A percentile compares a stretch with the other conserved stretches of the same genome.
Evolutionary conservation across 2,113 vertebrate genomes (phyloP).

Genomic region (Nibea coibor): DNA sequence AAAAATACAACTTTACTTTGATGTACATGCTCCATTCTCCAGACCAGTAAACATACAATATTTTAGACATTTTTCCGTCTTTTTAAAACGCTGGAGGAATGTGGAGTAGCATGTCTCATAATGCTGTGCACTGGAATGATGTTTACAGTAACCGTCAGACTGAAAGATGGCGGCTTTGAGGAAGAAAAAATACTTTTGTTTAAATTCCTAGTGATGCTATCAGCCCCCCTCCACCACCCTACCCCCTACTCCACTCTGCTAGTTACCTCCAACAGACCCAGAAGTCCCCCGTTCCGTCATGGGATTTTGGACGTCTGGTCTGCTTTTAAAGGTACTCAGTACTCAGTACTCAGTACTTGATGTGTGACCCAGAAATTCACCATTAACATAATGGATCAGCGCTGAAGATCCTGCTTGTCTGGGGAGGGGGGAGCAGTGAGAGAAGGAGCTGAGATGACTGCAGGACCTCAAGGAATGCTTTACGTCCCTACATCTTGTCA

Average conservation of each 20-base stretch:
- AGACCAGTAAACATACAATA: conserved; percentile 62
- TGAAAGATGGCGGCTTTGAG: conserved; percentile 86
- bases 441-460: conserved; percentile 12
- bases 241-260: conserved; percentile 25
- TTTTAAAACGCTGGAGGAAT: conserved; percentile 79
- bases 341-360: conserved; percentile 59
- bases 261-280: conserved; percentile 60
- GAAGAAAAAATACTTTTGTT: conserved; percentile 84
- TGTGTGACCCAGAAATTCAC: conserved; percentile 67
- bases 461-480: conserved; percentile 56
- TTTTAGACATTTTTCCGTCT: conserved; percentile 69
- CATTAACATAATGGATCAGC: conserved; percentile 68
- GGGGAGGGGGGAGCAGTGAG: not conserved
- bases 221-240: conserved; percentile 42
- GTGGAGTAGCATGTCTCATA: conserved; percentile 82
- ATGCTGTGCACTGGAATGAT: conserved; percentile 82
- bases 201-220: conserved; percentile 85
- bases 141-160: conserved; percentile 87
- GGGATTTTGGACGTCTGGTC: conserved; percentile 73
- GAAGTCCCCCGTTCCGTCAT: conserved; percentile 57
- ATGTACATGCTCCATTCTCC: conserved; percentile 41
- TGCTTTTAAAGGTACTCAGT: conserved; percentile 70
- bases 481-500: conserved; percentile 44
- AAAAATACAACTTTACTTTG: conserved; percentile 49
- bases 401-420: conserved; percentile 37